These are phyloP conservation scores for Xanthorhoe spadicearia DNA, from an alignment of 2,888 invertebrate genomes.

Conservation along the genomic window DNA sequence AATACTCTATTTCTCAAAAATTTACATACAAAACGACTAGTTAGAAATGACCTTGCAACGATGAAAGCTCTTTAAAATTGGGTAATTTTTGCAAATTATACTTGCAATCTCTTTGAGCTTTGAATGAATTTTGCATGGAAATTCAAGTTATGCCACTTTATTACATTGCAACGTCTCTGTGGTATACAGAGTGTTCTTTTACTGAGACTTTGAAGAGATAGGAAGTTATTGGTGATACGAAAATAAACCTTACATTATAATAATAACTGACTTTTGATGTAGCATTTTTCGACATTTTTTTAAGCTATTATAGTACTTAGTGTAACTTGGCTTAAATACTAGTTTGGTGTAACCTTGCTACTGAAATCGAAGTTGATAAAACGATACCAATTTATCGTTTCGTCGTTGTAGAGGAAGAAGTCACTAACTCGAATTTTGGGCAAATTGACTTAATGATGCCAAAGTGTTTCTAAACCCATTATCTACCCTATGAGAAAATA, in stretches of 20 bases:
- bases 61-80: slow-evolving; percentile 41
- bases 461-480: too few species aligned
- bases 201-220: background rate
- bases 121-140: slow-evolving; percentile 32
- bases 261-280: background rate
- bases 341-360: too few species aligned
- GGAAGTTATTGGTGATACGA: background rate
- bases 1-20: slow-evolving; percentile 4
- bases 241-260: background rate
- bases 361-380: background rate
- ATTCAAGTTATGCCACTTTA: slow-evolving; percentile 26
- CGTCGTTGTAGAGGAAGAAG: too few species aligned
- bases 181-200: background rate
- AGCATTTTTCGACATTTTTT: too few species aligned
- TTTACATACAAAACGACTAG: slow-evolving; percentile 37
- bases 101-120: slow-evolving; percentile 13
- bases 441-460: too few species aligned
- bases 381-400: background rate
- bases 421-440: too few species aligned
- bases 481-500: too few species aligned
- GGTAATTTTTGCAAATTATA: slow-evolving; percentile 42
- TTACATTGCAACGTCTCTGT: slow-evolving; percentile 2
- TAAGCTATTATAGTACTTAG: too few species aligned
- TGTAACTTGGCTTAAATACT: too few species aligned
- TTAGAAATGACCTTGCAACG: slow-evolving; percentile 28